Conservation (phyloP, 2,888 invertebrate species). For the Callimorpha dominula region DNA sequence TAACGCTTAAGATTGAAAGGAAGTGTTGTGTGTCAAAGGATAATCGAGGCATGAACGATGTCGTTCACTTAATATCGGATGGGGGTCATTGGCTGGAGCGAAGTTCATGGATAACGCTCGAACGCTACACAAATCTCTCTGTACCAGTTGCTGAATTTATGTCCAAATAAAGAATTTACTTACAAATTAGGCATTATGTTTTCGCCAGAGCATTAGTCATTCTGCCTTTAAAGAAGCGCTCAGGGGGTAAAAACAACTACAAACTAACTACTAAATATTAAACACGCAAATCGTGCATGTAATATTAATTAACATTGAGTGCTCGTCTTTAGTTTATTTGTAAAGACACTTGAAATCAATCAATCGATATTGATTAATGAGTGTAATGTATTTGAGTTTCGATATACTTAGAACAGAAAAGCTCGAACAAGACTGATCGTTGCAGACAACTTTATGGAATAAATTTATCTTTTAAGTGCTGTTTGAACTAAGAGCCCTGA, state of each 20-base stretch:
- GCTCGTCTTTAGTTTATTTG: constrained; percentile 38
- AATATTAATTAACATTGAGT: constrained; percentile 48
- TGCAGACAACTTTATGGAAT: constrained; percentile 8
- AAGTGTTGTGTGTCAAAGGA: constrained; percentile 72
- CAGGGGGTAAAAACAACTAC: constrained; percentile 10
- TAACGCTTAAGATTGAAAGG: constrained; percentile 66
- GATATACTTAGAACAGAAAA: constrained; percentile 33
- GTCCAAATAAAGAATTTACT: constrained; percentile 32
- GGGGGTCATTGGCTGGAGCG: constrained; percentile 75
- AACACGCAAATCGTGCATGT: constrained; percentile 28
- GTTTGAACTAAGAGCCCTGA: constrained; percentile 21
- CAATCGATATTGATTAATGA: constrained; percentile 62
- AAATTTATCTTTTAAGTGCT: constrained; percentile 17
- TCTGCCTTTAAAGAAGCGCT: constrained; percentile 10
- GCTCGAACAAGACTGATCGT: constrained; percentile 23
- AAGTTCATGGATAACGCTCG: constrained; percentile 66
- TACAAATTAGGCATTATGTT: constrained; percentile 32
- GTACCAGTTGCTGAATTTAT: constrained; percentile 51
- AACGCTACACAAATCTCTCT: constrained; percentile 56
- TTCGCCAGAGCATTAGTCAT: constrained; percentile 34
- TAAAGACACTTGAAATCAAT: constrained; percentile 76
- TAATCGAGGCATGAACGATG: constrained; percentile 82
- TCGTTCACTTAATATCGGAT: constrained; percentile 75
- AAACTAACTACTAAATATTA: constrained; percentile 16
- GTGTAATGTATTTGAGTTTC: constrained; percentile 60